phyloP scores from a whole-genome alignment of 2,888 invertebrate species.

The Stenchaetothrips biformis region DNA sequence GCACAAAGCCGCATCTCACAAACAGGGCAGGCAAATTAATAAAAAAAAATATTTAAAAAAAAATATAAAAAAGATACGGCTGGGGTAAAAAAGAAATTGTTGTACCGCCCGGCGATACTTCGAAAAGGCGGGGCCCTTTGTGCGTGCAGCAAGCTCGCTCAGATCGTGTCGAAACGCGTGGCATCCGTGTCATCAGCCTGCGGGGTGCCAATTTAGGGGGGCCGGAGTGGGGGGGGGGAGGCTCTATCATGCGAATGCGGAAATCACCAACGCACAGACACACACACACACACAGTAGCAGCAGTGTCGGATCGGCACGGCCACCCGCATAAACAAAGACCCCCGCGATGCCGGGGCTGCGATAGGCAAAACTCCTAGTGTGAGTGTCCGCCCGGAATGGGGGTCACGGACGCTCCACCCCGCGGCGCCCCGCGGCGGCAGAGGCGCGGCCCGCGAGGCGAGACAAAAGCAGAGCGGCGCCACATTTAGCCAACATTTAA shows the following conservation, averaged over 20 bases:
- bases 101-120: not conserved
- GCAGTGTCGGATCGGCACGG: too few species aligned
- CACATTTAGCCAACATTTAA: conserved; percentile 16
- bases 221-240: too few species aligned
- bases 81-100: too few species aligned
- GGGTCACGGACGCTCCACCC: not conserved
- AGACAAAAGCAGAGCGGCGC: not conserved
- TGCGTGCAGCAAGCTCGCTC: not conserved
- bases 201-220: too few species aligned
- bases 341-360: not conserved
- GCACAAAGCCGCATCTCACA: not conserved
- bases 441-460: not conserved
- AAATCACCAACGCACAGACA: not conserved
- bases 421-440: too few species aligned
- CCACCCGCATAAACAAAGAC: too few species aligned
- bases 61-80: not conserved
- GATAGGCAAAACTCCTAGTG: not conserved
- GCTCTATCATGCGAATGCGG: too few species aligned
- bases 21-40: not conserved
- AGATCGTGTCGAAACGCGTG: too few species aligned
- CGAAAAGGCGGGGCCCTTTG: not conserved
- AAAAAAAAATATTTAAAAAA: too few species aligned
- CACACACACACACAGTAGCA: not conserved
- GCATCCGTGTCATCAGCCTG: too few species aligned
- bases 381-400: not conserved